A percentile compares a stretch with the other conserved stretches of the same genome.
These are phyloP conservation scores for Neofelis nebulosa DNA, from an alignment of 2,113 vertebrate genomes.

Conservation along the genomic window DNA sequence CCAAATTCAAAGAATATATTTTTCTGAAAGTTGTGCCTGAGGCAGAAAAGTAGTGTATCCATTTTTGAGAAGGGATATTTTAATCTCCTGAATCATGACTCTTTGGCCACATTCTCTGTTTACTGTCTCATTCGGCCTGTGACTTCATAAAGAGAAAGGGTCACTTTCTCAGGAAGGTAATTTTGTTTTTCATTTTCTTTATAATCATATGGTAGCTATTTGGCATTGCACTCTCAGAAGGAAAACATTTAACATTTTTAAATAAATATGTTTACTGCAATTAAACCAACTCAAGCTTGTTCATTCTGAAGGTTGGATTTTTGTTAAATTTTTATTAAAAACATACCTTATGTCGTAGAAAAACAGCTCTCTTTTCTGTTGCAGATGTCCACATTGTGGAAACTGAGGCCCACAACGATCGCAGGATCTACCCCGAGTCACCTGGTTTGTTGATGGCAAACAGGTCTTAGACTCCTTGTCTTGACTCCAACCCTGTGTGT, in stretches of 20 bases:
- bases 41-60: neutral
- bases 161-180: conserved; percentile 31
- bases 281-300: conserved; percentile 12
- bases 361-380: neutral
- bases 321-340: neutral
- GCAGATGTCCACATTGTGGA: neutral
- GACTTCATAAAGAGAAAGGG: conserved; percentile 8
- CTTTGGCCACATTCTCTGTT: neutral
- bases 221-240: conserved; percentile 15
- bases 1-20: neutral
- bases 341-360: neutral
- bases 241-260: conserved; percentile 53
- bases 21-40: conserved; percentile 16
- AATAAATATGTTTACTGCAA: conserved; percentile 25
- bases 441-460: neutral
- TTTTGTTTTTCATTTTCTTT: conserved; percentile 63
- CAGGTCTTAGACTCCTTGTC: neutral
- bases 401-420: neutral
- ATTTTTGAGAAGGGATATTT: conserved; percentile 8
- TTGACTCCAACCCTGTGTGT: neutral
- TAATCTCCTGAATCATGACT: neutral
- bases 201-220: conserved; percentile 10
- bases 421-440: neutral
- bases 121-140: neutral
- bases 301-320: neutral